Conservation (phyloP, 2,113 vertebrate species). For the Epinephelus moara region DNA sequence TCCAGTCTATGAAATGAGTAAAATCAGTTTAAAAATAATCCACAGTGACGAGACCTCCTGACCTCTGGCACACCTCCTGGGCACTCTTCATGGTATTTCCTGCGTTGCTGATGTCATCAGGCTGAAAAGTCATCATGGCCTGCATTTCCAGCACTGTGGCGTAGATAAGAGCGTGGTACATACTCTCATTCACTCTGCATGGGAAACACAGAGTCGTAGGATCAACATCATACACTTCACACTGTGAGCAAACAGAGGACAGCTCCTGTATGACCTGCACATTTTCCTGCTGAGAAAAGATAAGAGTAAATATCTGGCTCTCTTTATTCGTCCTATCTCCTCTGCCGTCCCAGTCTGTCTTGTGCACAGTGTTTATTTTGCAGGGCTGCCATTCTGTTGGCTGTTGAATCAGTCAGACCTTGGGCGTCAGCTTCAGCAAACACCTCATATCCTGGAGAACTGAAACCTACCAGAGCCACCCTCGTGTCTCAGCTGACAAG, state of each 20-base stretch:
- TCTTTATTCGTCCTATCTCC: constrained; percentile 32
- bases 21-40: neutral
- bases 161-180: constrained; percentile 89
- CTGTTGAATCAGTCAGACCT: constrained; percentile 61
- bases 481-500: constrained; percentile 46
- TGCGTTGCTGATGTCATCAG: constrained; percentile 86
- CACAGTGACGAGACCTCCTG: constrained; percentile 4
- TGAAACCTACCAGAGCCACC: constrained; percentile 23
- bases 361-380: constrained; percentile 75
- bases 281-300: constrained; percentile 56
- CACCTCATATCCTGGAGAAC: constrained; percentile 85
- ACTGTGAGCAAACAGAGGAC: constrained; percentile 29
- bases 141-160: constrained; percentile 90
- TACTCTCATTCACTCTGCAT: constrained; percentile 83
- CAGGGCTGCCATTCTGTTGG: constrained; percentile 46
- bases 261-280: neutral
- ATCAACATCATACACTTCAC: constrained; percentile 32
- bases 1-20: too few relatives aligned
- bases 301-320: constrained; percentile 47
- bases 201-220: constrained; percentile 23
- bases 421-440: constrained; percentile 86
- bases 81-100: constrained; percentile 88
- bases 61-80: constrained; percentile 89
- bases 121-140: constrained; percentile 91
- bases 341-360: neutral